These are phyloP conservation scores for Sapayoa aenigma DNA, from an alignment of 2,113 vertebrate genomes.

Conservation along the genomic window DNA sequence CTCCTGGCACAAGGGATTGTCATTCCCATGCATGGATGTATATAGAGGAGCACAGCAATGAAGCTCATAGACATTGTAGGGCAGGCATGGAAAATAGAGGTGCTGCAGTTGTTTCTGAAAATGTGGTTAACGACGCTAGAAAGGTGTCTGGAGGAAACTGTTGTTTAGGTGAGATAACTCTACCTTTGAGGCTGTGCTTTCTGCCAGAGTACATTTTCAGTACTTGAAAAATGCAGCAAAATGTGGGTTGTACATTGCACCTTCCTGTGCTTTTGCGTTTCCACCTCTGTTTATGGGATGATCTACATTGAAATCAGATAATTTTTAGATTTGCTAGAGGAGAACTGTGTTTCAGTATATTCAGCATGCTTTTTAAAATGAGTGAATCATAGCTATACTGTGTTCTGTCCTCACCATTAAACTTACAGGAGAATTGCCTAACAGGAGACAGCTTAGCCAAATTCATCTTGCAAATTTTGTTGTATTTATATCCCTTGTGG, in stretches of 20 bases:
- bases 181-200: neutral
- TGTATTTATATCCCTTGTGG: neutral
- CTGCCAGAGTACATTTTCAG: neutral
- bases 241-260: neutral
- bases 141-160: slow-evolving; percentile 29
- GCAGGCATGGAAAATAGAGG: neutral
- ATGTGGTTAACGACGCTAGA: neutral
- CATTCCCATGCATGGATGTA: neutral
- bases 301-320: neutral
- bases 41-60: neutral
- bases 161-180: slow-evolving; percentile 15
- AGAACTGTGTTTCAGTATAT: neutral
- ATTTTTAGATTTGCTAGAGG: neutral
- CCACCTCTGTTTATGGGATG: neutral
- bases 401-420: neutral
- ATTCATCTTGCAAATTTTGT: neutral
- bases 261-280: slow-evolving; percentile 11
- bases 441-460: neutral
- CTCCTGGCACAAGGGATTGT: neutral
- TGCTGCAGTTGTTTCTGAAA: slow-evolving; percentile 1
- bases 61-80: neutral
- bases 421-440: neutral
- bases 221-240: neutral
- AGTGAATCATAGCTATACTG: neutral
- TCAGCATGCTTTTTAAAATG: neutral